Base-by-base conservation (phyloP, 2,797 vertebrate species). In the Triplophysa yarkandensis region DNA sequence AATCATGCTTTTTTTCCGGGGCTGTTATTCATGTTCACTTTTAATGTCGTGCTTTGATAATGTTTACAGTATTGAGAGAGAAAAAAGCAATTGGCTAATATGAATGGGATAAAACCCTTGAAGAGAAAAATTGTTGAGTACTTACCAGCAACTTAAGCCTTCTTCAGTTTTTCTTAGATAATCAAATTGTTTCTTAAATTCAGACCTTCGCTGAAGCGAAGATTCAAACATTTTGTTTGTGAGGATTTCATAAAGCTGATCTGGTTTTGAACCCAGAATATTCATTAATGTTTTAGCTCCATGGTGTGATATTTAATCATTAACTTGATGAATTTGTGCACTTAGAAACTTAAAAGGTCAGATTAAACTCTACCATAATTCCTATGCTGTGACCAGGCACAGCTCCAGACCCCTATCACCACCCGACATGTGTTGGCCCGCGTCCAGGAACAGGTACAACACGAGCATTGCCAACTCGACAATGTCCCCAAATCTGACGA, bases 331-430 rank as follows among this genome's bases (percentile, higher is more conserved):
- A 21, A n/a, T 73, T 63, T 63, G 50, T 66, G 63, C 63, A 32
- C 27, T 58, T 46, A 13, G 46, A 41, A 66, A 67, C 23, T 16
- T 23, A 17, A 43, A 57, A 66, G 52, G 52, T 58, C 30, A 60
- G 43, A 60, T 68, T 67, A 23, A 58, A 75, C 17, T 54, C 54
- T 46, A 13, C 41, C 10, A 11, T 67, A 57, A 9, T 3, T 43
- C 41, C 16, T 46, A 2, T 54, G 43, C 13, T 21, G 44, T 39
- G n/a, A 44, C 55, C 87, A 92, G 91, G 83, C 81, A 34, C 86
- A 88, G 54, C 75, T 91, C 76, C 86, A 87, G 82, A 92, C 89
- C 39, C 77, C 82, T 39, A 78, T 89, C 81, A 92, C 75, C 81
- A 84, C 89, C 34, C 80, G 84, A 80, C 88, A 94, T 80, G 88